Evolutionary conservation across 2,113 vertebrate species (phyloP), one percentile per base, ranked within the genome.

Genomic region (Pteruthius melanotis): DNA sequence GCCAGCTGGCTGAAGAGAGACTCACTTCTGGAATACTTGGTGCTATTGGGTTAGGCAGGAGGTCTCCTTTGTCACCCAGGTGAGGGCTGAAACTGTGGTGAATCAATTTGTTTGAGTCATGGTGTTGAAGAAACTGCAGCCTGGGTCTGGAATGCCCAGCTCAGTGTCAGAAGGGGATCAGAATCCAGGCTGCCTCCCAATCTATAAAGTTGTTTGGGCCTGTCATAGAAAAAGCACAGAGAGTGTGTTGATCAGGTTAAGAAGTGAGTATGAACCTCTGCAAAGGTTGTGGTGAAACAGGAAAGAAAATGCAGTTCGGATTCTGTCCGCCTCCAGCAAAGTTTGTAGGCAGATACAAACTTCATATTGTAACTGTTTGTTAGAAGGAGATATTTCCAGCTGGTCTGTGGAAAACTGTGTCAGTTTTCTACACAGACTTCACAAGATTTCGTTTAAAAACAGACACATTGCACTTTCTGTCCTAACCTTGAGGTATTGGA

Each of bases 61-160:
- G 98, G 83, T 99, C 99, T 16, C 99, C 99, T 17, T 96, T 99
- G 75, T 99, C 99, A 42, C 98, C 98, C 92, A 99, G 98, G 99
- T 99, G 92, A 94, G 81, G n/a, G 18, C 6, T 47, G 79, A 44
- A 52, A 39, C 31, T 65, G 12, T 2, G 7, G 11, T 52, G 6
- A 65, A 31, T 76, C 14, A 11, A 15, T 13, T 79, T 16, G 6
- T 63, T 26, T 31, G 44, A 40, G 15, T 47, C 2, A 1, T 22
- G 3, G 3, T 4, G 4, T 59, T 78, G 18, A 45, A 64, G 49
- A 35, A 53, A 8, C 47, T 45, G 39, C 49, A 90, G 61, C 6
- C 20, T 72, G 54, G 28, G 20, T 83, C 26, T 37, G 78, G 59
- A 30, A 13, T 60, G 45, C 26, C 14, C 21, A 52, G 63, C 3